Base-by-base conservation (phyloP, 1,140 invertebrate genomes). In the Copidosoma floridanum region DNA sequence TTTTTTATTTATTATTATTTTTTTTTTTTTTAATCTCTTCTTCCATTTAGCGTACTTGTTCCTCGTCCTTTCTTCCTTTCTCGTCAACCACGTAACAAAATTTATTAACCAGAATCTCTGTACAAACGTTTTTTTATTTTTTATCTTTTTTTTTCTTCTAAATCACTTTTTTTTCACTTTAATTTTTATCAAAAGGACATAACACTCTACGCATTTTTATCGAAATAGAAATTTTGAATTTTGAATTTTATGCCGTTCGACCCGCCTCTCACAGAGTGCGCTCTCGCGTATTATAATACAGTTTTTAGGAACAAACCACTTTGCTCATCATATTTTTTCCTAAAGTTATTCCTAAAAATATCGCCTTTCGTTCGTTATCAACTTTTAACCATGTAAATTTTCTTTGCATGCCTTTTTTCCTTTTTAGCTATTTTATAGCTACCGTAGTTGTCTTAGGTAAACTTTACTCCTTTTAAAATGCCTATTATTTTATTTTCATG, bases 21-120 rank as follows among this genome's bases (percentile, higher is more conserved):
- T 32, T 61, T 55, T 44, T 2, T 59, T 43, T 59, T 59, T 63
- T 62, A 59, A 56, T 51, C 62, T 50, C 57, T 65, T 62, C 62
- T 64, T 52, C 55, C 65, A 64, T 59, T 51, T 14, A 16, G 54
- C 47, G 56, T 35, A 55, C 35, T 61, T 41, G 29, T 52, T 18
- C 32, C 29, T 40, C 40, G 3, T 35, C 57, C n/a, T 56, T 51
- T 58, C 47, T 40, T 59, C 50, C 20, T 47, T 60, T 56, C 58
- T 55, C 48, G 14, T 51, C 29, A 50, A 50, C 55, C 68, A 20
- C 66, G 70, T 80, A 80, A 80, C 75, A 80, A 78, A 80, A 80
- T 80, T 80, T 75, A 76, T 79, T 78, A 79, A 80, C 75, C 77
- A 71, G 74, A 79, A 79, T 78, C 73, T 80, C 76, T 80, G 77